Conservation (phyloP, 2,888 invertebrate genomes). For the Tuberolachnus salignus region DNA sequence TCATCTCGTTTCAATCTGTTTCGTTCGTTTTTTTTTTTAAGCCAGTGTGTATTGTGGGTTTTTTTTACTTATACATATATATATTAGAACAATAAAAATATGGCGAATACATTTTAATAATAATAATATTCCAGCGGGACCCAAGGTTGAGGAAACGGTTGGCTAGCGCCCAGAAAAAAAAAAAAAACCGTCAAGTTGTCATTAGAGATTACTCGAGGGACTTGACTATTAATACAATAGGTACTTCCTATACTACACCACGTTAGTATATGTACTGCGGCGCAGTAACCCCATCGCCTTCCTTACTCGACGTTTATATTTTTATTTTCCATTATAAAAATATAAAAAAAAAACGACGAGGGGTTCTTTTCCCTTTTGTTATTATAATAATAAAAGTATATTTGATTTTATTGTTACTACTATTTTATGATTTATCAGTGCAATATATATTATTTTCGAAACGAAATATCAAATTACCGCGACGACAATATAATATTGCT, state of each 20-base stretch:
- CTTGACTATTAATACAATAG: constrained; percentile 37
- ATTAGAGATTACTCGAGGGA: constrained; percentile 46
- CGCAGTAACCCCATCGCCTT: constrained; percentile 6
- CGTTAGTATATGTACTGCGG: too few relatives aligned
- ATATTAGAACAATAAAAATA: not conserved
- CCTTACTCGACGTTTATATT: constrained; percentile 9
- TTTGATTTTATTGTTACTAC: not conserved
- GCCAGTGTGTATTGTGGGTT: too few relatives aligned
- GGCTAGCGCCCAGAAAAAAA: constrained; percentile 21
- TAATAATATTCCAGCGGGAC: constrained; percentile 8
- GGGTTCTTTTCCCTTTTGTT: constrained; percentile 25
- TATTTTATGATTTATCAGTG: constrained; percentile 35
- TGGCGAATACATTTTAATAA: constrained; percentile 28
- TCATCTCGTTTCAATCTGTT: too few relatives aligned
- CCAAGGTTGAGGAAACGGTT: constrained; percentile 31
- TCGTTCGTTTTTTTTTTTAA: too few relatives aligned
- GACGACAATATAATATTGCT: not conserved
- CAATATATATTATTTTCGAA: too few relatives aligned
- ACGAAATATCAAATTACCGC: constrained; percentile 42
- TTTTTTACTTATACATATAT: too few relatives aligned
- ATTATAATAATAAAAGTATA: not conserved
- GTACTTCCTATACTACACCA: too few relatives aligned
- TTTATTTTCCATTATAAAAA: constrained; percentile 18
- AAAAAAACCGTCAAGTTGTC: constrained; percentile 24
- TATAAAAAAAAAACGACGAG: constrained; percentile 33